phyloP scores from a whole-genome alignment of 1,140 invertebrate species.

The Heliconius congener region DNA sequence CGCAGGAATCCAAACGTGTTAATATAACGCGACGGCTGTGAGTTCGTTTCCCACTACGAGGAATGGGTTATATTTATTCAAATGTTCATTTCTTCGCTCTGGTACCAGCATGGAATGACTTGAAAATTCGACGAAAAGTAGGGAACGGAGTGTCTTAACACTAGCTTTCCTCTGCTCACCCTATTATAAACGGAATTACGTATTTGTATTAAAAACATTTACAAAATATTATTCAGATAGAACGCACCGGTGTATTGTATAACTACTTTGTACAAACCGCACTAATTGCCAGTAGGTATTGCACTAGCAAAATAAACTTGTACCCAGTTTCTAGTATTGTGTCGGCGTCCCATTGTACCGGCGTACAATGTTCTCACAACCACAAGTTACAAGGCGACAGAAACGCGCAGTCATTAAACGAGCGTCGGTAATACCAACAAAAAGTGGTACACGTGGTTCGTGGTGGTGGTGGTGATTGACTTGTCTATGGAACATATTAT shows the following conservation, averaged over 20 bases:
- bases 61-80: too few relatives aligned
- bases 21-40: too few relatives aligned
- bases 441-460: conserved; percentile 45
- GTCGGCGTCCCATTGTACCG: conserved; percentile 57
- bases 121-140: too few relatives aligned
- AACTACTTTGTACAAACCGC: conserved; percentile 56
- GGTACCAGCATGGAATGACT: too few relatives aligned
- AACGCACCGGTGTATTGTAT: conserved; percentile 40
- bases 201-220: too few relatives aligned
- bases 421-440: conserved; percentile 54
- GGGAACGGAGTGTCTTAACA: too few relatives aligned
- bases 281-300: conserved; percentile 60
- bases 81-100: too few relatives aligned
- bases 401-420: conserved; percentile 60
- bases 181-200: too few relatives aligned
- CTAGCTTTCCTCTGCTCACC: too few relatives aligned
- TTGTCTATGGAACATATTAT: conserved; percentile 59
- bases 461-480: conserved; percentile 56
- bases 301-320: conserved; percentile 59
- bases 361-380: conserved; percentile 47
- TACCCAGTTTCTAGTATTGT: conserved; percentile 50
- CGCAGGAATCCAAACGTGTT: too few relatives aligned
- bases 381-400: conserved; percentile 47
- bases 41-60: too few relatives aligned
- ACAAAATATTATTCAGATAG: conserved; percentile 27